These are phyloP conservation scores for Ariopsis seemanni DNA, from an alignment of 2,113 vertebrate genomes.

Conservation along the genomic window DNA sequence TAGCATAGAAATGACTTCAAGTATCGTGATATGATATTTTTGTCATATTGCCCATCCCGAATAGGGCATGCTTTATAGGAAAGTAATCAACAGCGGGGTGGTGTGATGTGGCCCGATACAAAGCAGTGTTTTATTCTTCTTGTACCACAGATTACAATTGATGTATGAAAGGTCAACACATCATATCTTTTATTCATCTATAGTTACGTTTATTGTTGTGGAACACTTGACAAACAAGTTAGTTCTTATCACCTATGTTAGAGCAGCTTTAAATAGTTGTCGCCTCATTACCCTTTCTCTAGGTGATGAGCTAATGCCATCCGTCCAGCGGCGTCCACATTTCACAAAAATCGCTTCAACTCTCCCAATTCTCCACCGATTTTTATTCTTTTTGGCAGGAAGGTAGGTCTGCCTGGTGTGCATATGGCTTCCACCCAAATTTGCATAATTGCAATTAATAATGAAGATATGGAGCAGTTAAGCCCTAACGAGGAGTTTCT, in stretches of 20 bases:
- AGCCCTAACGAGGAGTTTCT: too few species aligned
- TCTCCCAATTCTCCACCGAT: too few species aligned
- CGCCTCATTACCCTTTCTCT: background rate
- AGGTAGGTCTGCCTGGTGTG: too few species aligned
- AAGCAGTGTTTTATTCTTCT: background rate
- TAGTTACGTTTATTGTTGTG: background rate
- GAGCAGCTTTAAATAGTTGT: background rate
- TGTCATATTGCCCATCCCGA: background rate
- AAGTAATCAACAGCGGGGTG: background rate
- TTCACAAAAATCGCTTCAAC: too few species aligned
- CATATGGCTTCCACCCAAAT: too few species aligned
- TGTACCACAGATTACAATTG: background rate
- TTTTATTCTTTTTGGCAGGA: too few species aligned
- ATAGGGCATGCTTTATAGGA: background rate
- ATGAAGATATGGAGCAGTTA: too few species aligned
- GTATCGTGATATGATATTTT: background rate
- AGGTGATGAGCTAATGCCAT: background rate
- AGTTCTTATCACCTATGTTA: background rate
- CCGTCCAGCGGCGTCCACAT: too few species aligned
- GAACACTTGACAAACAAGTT: background rate
- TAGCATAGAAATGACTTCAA: background rate
- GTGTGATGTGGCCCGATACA: background rate
- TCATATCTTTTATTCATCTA: background rate
- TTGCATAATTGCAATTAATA: too few species aligned
- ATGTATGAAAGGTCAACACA: background rate